Conservation (phyloP, 2,113 vertebrate species). For the Cynoglossus semilaevis region DNA sequence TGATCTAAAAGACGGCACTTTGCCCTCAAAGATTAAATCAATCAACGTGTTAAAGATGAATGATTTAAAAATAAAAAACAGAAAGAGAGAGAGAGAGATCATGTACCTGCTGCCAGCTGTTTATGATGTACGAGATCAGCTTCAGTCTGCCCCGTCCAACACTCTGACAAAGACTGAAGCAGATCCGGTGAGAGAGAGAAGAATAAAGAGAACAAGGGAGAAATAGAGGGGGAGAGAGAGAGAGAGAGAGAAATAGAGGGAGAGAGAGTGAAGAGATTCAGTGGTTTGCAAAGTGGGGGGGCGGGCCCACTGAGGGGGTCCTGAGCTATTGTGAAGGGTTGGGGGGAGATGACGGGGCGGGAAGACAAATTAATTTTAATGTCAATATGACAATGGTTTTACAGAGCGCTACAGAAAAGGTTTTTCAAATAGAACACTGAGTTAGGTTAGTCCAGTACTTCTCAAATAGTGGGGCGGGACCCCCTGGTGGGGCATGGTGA, state of each 20-base stretch:
- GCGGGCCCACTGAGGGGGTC: not conserved
- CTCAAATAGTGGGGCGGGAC: no score
- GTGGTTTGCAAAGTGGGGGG: conserved; percentile 9
- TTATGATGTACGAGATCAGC: conserved; percentile 33
- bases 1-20: no score
- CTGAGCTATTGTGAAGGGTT: no score
- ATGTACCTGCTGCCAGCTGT: conserved; percentile 51
- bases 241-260: conserved; percentile 1
- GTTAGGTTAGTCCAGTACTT: no score
- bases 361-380: no score
- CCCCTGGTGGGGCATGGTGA: no score
- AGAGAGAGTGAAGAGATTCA: conserved; percentile 18
- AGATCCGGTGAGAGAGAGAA: conserved; percentile 22
- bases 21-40: no score
- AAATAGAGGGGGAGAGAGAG: not conserved
- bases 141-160: conserved; percentile 41
- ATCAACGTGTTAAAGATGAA: no score
- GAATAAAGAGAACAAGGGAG: conserved; percentile 1
- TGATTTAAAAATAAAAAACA: not conserved
- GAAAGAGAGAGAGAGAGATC: conserved; percentile 5
- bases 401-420: no score
- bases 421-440: no score
- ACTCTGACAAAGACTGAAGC: conserved; percentile 42
- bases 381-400: no score
- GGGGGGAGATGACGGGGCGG: no score